Conservation (phyloP, 2,888 invertebrate genomes). For the Cataglyphis cursor region DNA sequence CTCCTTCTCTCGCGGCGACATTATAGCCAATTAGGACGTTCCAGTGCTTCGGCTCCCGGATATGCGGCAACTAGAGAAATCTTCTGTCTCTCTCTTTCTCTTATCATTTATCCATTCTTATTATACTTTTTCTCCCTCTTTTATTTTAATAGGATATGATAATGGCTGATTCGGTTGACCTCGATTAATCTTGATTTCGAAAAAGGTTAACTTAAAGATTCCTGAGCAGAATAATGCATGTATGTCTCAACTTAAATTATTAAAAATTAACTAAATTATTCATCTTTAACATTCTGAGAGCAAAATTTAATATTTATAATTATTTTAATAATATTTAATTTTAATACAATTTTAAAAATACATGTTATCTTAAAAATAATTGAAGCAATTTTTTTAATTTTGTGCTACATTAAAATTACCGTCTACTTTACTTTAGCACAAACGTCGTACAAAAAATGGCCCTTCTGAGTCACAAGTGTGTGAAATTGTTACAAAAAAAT, state of each 20-base stretch:
- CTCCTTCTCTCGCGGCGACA: conserved; percentile 16
- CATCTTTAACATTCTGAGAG: not conserved
- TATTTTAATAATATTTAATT: not conserved
- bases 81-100: conserved; percentile 7
- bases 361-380: not conserved
- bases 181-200: conserved; percentile 22
- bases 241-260: not conserved
- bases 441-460: not conserved
- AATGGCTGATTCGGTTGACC: not conserved
- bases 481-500: not conserved
- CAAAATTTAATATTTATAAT: not conserved
- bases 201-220: conserved; percentile 7
- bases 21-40: conserved; percentile 54
- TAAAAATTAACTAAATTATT: not conserved
- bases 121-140: not conserved
- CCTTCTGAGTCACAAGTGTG: not conserved
- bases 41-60: conserved; percentile 7
- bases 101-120: not conserved
- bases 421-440: not conserved
- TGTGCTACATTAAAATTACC: not conserved
- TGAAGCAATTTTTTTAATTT: not conserved
- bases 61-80: conserved; percentile 13
- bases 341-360: not conserved
- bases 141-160: conserved; percentile 13
- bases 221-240: not conserved